These are phyloP conservation scores for Lacanobia oleracea DNA, from an alignment of 2,888 invertebrate genomes.

Conservation along the genomic window DNA sequence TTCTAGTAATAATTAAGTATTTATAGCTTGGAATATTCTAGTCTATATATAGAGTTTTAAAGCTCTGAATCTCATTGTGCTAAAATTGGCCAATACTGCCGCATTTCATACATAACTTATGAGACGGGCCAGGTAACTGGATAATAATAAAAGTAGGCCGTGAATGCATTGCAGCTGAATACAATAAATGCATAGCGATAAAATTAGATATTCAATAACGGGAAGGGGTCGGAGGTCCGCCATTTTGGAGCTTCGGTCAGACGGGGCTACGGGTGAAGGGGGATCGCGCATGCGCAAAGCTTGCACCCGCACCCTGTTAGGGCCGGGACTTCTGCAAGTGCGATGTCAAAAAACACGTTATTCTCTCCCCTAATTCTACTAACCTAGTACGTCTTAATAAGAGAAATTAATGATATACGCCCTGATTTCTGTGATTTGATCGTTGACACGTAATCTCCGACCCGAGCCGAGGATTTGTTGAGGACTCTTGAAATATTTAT, in stretches of 20 bases:
- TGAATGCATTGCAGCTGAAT: constrained; percentile 76
- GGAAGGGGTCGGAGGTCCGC: constrained; percentile 88
- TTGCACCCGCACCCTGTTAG: constrained; percentile 86
- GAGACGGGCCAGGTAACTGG: constrained; percentile 28
- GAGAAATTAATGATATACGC: constrained; percentile 80
- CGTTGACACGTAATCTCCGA: constrained; percentile 44
- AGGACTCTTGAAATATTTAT: constrained; percentile 60
- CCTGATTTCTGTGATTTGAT: constrained; percentile 70
- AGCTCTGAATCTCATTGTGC: constrained; percentile 11
- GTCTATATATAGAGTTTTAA: not conserved
- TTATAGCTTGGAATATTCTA: not conserved
- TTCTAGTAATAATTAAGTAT: not conserved
- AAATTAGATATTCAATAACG: constrained; percentile 90
- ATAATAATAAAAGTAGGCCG: constrained; percentile 71
- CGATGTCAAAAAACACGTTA: constrained; percentile 90
- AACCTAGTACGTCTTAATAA: constrained; percentile 88
- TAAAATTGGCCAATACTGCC: constrained; percentile 12
- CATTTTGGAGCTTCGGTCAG: constrained; percentile 86
- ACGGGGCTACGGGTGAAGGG: constrained; percentile 84
- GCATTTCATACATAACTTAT: constrained; percentile 33
- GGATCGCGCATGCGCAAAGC: constrained; percentile 86
- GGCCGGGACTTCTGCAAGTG: constrained; percentile 86
- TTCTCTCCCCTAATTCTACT: constrained; percentile 88
- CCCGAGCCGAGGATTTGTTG: constrained; percentile 34
- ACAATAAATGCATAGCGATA: constrained; percentile 86